These are phyloP conservation scores for Acanthosepion pharaonis DNA, from an alignment of 2,888 invertebrate species.

Conservation along the genomic window DNA sequence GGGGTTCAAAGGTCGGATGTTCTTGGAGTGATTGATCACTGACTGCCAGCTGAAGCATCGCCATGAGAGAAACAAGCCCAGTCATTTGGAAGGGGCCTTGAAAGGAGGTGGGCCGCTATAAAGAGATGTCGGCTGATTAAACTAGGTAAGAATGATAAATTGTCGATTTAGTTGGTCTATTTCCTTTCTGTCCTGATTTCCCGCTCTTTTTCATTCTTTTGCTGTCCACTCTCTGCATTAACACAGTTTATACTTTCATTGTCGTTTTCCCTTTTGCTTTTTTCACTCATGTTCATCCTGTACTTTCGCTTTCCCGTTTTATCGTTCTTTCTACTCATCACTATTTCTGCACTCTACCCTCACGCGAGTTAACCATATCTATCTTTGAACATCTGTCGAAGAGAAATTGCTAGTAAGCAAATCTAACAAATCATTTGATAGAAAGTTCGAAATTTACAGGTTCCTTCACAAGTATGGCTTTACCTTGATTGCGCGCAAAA, in stretches of 20 bases:
- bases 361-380: not conserved
- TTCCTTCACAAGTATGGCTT: no score
- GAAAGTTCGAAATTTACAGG: no score
- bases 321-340: not conserved
- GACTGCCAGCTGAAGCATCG: slow-evolving; percentile 33
- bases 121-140: slow-evolving; percentile 33
- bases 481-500: no score
- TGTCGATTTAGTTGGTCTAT: slow-evolving; percentile 33
- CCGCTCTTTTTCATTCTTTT: not conserved
- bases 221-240: no score
- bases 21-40: slow-evolving; percentile 21
- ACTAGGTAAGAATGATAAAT: slow-evolving; percentile 33
- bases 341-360: not conserved
- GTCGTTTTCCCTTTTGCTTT: not conserved
- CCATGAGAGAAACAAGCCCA: slow-evolving; percentile 33
- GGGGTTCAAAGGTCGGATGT: slow-evolving; percentile 11
- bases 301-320: not conserved
- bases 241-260: not conserved
- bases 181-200: slow-evolving; percentile 22
- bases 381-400: slow-evolving; percentile 1
- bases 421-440: not conserved
- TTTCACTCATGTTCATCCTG: not conserved
- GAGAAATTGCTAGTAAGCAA: not conserved
- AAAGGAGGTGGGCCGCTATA: not conserved
- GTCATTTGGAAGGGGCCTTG: slow-evolving; percentile 23